These are phyloP conservation scores for Pherbina coryleti DNA, from an alignment of 2,888 invertebrate species.

Conservation along the genomic window DNA sequence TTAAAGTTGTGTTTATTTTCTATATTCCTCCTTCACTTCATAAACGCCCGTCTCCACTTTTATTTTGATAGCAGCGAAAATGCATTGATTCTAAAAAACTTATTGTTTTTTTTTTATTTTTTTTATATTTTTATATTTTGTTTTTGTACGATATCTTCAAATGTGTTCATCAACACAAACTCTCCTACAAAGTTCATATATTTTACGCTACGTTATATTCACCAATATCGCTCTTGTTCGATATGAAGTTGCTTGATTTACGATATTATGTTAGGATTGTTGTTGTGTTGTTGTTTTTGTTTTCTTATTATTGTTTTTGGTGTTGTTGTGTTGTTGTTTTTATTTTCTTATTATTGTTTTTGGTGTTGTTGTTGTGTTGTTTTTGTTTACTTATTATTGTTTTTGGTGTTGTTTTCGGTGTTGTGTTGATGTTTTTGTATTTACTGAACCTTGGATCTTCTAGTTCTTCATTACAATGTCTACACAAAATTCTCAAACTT, in stretches of 20 bases:
- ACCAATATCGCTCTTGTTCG: neutral
- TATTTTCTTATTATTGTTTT: neutral
- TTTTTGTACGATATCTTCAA: neutral
- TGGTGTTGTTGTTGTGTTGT: neutral
- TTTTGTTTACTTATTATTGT: neutral
- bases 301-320: neutral
- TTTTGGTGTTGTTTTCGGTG: neutral
- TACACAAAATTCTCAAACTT: too few species aligned
- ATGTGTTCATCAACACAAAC: neutral
- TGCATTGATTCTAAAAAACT: neutral
- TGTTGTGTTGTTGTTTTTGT: conserved; percentile 8
- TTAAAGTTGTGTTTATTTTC: neutral
- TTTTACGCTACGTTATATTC: neutral
- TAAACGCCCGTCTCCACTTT: neutral
- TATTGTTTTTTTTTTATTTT: neutral
- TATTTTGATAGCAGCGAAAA: neutral
- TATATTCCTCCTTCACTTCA: neutral
- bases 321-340: conserved; percentile 1
- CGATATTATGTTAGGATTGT: conserved; percentile 12
- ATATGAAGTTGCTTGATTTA: conserved; percentile 17
- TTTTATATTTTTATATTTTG: neutral
- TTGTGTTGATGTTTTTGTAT: neutral
- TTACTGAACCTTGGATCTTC: neutral
- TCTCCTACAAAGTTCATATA: neutral
- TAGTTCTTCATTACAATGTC: neutral